Conservation (phyloP, 92 coral and sea anemone genomes). For the Siderastrea siderea region DNA sequence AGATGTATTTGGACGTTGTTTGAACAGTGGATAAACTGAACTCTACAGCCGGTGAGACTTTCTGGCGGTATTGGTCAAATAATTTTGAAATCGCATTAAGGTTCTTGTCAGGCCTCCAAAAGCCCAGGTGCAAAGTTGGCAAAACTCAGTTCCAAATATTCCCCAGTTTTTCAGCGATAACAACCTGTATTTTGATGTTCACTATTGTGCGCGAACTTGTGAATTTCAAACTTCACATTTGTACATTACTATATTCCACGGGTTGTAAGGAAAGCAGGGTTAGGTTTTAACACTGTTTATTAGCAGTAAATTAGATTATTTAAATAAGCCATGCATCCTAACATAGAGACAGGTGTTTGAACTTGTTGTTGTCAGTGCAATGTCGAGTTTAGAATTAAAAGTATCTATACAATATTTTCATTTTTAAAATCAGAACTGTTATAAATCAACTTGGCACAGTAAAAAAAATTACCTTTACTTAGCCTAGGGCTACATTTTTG, state of each 20-base stretch:
- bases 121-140: slow-evolving; percentile 1
- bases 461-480: neutral
- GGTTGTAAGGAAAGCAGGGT: neutral
- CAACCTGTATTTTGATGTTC: neutral
- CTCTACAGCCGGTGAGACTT: slow-evolving; percentile 18
- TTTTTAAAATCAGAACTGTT: neutral
- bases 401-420: neutral
- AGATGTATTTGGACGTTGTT: slow-evolving; percentile 24
- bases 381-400: slow-evolving; percentile 19
- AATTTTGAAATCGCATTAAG: slow-evolving; percentile 19
- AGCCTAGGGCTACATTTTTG: neutral
- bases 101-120: slow-evolving; percentile 4
- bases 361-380: slow-evolving; percentile 1
- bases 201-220: neutral
- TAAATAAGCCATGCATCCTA: slow-evolving; percentile 20
- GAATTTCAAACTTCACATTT: neutral
- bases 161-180: neutral
- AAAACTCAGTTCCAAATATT: neutral
- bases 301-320: slow-evolving; percentile 49
- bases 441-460: neutral
- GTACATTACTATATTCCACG: neutral
- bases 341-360: slow-evolving; percentile 19
- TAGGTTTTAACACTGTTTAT: slow-evolving; percentile 9
- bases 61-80: slow-evolving; percentile 19
- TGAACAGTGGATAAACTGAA: slow-evolving; percentile 1